Base-by-base conservation (phyloP, 2,888 invertebrate genomes). In the Adelphocoris suturalis region DNA sequence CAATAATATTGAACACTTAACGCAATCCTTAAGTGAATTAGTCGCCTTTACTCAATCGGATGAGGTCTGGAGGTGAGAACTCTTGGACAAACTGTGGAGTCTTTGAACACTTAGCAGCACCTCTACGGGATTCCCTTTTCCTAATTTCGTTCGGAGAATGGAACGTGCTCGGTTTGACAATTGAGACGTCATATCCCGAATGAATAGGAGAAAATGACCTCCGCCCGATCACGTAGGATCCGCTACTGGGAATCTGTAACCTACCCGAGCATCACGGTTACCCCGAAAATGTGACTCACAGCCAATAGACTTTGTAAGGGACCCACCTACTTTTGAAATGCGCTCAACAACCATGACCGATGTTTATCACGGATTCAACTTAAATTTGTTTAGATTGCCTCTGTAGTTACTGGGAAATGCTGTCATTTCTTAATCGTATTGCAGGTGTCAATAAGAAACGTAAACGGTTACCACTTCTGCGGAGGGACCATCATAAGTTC, bases 361-460 rank as follows among this genome's bases (percentile, higher is more conserved):
- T 37, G 2, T 37, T 37, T 37, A 37, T 37, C 37, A 37, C 2
- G 37, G 37, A 37, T 7, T 37, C 37, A n/a, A 37, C 37, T 37
- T 37, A 7, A 7, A 37, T 4, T 2, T 37, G 37, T 37, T 37
- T 37, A 2, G 37, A 37, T 2, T 37, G 37, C n/a, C n/a, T n/a
- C n/a, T n/a, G n/a, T n/a, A n/a, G 37, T 37, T 37, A 37, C 2
- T 37, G 37, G 37, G 7, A 37, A 7, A 7, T 2, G 37, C 37
- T 37, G 2, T 4, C 2, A 37, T 37, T 37, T 4, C 37, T 37
- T 52, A 11, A 3, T 52, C 48, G 12, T 80, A 61, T 85, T 46
- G 14, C 76, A 86, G 86, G 86, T 86, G 3, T 86, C 86, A 46
- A 19, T 86, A 75, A 46, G 75, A 68, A 47, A 75, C 23, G 47